A percentile compares a stretch with the other conserved stretches of the same genome.
Evolutionary conservation across 1,140 invertebrate genomes (phyloP).

Genomic region (Euura lappo): DNA sequence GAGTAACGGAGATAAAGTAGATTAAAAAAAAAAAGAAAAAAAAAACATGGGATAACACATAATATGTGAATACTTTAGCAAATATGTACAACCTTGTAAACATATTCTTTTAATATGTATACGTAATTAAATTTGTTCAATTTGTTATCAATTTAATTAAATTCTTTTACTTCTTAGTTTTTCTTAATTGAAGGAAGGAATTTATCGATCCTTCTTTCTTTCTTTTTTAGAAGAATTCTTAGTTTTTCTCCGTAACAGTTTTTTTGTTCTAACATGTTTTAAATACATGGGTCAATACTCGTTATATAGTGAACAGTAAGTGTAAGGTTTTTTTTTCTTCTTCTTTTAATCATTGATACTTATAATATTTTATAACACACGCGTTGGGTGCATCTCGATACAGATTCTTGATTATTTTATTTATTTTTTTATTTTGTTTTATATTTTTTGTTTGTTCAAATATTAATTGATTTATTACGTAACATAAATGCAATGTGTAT

Average conservation of each 20-base stretch:
- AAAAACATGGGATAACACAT: not conserved
- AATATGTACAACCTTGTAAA: slow-evolving; percentile 9
- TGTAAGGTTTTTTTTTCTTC: not conserved
- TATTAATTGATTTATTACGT: slow-evolving; percentile 37
- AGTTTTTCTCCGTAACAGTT: not conserved
- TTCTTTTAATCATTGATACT: slow-evolving; percentile 12
- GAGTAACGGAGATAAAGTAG: too few relatives aligned
- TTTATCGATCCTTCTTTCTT: too few relatives aligned
- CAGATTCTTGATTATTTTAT: not conserved
- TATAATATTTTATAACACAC: not conserved
- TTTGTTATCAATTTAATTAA: not conserved
- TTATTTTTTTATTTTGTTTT: not conserved
- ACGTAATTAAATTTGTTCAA: not conserved
- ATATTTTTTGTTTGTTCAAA: slow-evolving; percentile 20
- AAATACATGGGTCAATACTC: slow-evolving; percentile 8
- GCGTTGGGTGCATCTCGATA: not conserved
- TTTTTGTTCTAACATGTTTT: slow-evolving; percentile 1
- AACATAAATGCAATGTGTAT: slow-evolving; percentile 41
- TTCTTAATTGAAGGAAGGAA: too few relatives aligned
- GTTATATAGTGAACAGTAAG: not conserved
- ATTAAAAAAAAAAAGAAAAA: not conserved
- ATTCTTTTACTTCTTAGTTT: not conserved
- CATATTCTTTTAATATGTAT: not conserved
- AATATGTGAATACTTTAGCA: not conserved
- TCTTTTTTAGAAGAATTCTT: too few relatives aligned